Conservation (phyloP, 1,140 invertebrate species). For the Dreissena polymorpha region DNA sequence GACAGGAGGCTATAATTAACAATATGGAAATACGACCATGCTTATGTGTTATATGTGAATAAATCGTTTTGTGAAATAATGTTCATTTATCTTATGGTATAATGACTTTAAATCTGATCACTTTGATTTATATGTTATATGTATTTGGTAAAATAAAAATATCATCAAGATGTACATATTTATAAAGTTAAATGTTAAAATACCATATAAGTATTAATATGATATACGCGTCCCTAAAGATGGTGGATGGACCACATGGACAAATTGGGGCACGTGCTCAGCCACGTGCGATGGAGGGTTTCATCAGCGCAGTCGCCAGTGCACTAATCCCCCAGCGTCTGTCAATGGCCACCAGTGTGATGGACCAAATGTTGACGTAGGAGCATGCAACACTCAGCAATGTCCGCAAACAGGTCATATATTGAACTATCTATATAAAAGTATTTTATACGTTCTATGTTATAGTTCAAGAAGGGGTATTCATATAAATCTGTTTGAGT, state of each 20-base stretch:
- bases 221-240: constrained; percentile 2
- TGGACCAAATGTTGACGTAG: constrained; percentile 59
- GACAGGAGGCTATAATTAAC: too few relatives aligned
- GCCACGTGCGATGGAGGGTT: constrained; percentile 64
- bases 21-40: too few relatives aligned
- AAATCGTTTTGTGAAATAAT: too few relatives aligned
- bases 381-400: constrained; percentile 63
- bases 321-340: constrained; percentile 59
- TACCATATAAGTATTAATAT: background rate
- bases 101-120: background rate
- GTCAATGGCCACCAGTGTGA: constrained; percentile 55
- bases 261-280: constrained; percentile 64
- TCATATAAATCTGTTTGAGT: too few relatives aligned
- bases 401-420: constrained; percentile 31
- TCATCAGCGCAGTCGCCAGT: constrained; percentile 59
- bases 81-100: too few relatives aligned
- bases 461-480: too few relatives aligned
- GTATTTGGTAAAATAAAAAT: background rate
- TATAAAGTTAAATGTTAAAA: background rate
- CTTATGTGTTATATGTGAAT: too few relatives aligned
- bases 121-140: background rate
- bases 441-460: too few relatives aligned
- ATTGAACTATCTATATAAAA: too few relatives aligned
- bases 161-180: background rate
- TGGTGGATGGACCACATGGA: constrained; percentile 68